Conservation (phyloP, 2,888 invertebrate genomes). For the Blera fallax region DNA sequence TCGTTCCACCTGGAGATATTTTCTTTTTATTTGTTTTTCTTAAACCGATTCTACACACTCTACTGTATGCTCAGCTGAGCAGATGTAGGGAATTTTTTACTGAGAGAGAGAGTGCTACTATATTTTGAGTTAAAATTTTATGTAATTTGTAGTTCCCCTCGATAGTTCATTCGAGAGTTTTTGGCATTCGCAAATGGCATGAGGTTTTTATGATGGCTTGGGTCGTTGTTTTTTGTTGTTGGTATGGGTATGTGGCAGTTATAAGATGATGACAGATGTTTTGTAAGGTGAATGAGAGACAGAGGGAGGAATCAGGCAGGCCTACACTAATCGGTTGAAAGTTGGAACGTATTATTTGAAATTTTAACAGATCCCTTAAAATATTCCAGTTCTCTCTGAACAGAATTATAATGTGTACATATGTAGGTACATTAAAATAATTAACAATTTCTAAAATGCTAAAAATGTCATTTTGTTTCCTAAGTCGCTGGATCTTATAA, state of each 20-base stretch:
- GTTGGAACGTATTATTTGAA: neutral
- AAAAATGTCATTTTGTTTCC: no score
- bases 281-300: neutral
- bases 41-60: neutral
- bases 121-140: neutral
- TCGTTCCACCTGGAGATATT: neutral
- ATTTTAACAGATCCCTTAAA: neutral
- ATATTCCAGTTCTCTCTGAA: neutral
- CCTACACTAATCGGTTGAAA: neutral
- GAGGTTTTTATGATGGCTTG: neutral
- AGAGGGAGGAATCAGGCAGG: neutral
- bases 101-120: neutral
- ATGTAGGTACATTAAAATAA: no score
- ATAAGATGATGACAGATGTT: conserved; percentile 11
- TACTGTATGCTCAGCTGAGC: neutral
- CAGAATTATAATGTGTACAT: no score
- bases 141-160: conserved; percentile 17
- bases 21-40: conserved; percentile 6
- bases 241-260: neutral
- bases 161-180: conserved; percentile 9
- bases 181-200: neutral
- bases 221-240: neutral
- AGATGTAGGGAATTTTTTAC: conserved; percentile 8
- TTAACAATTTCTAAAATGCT: no score
- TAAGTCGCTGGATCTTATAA: no score